Conservation (phyloP, 2,113 vertebrate genomes). For the Egretta garzetta region DNA sequence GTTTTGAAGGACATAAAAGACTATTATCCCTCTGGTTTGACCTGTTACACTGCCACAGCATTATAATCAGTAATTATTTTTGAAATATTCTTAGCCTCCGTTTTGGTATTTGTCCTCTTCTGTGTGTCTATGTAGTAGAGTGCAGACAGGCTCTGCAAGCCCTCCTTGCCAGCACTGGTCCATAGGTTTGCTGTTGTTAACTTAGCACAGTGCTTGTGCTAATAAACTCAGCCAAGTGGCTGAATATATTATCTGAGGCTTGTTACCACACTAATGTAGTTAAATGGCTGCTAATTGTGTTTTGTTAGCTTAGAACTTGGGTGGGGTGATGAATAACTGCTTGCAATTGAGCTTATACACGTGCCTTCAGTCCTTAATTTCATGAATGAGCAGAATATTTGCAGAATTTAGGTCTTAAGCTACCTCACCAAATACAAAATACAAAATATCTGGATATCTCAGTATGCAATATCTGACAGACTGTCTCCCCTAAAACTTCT, state of each 20-base stretch:
- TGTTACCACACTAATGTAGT: not conserved
- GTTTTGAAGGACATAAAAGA: not conserved
- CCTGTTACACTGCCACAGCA: not conserved
- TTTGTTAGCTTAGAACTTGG: not conserved
- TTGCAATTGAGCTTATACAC: not conserved
- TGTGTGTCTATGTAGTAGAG: fast-evolving
- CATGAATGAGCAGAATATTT: fast-evolving
- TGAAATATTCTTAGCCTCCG: fast-evolving
- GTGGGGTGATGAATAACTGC: not conserved
- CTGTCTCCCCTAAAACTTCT: not conserved
- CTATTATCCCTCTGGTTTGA: not conserved
- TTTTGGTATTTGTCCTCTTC: not conserved
- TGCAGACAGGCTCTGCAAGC: not conserved
- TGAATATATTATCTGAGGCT: not conserved
- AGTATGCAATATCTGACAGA: not conserved
- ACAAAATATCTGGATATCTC: not conserved
- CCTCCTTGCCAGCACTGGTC: no score
- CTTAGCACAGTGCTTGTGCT: no score
- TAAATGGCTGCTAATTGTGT: not conserved
- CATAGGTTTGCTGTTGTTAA: not conserved
- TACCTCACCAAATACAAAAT: not conserved
- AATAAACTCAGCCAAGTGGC: not conserved
- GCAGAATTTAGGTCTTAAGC: not conserved
- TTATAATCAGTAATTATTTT: not conserved
- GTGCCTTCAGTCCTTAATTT: not conserved